Conservation (phyloP, 2,888 invertebrate genomes). For the Hyles lineata region DNA sequence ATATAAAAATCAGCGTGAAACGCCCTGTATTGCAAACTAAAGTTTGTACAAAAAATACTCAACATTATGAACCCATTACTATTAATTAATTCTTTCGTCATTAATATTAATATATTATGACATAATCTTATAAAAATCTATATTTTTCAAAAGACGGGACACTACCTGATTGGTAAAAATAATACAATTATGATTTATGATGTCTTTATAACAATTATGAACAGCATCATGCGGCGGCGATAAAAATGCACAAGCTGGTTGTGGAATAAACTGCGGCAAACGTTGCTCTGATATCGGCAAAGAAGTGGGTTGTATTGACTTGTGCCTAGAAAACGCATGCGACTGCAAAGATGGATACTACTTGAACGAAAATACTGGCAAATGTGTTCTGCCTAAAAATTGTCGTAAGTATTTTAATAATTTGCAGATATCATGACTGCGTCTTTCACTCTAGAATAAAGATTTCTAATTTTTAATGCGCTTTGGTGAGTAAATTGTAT, state of each 20-base stretch:
- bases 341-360: slow-evolving; percentile 2
- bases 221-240: slow-evolving; percentile 47
- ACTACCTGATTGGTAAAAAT: too few species aligned
- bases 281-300: slow-evolving; percentile 40
- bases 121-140: too few species aligned
- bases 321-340: slow-evolving; percentile 31
- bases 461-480: slow-evolving; percentile 30
- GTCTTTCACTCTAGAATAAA: too few species aligned
- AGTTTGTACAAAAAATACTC: too few species aligned
- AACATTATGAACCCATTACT: too few species aligned
- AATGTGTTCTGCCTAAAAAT: not conserved
- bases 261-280: slow-evolving; percentile 44
- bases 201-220: slow-evolving; percentile 5
- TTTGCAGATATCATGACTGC: slow-evolving; percentile 34
- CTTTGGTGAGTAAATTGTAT: too few species aligned
- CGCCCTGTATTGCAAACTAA: too few species aligned
- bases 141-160: too few species aligned
- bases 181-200: not conserved
- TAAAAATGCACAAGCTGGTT: slow-evolving; percentile 45
- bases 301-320: not conserved
- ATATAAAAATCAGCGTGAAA: too few species aligned
- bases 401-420: slow-evolving; percentile 34
- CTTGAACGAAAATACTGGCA: not conserved
- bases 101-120: too few species aligned
- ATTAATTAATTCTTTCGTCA: too few species aligned